phyloP scores from a whole-genome alignment of 2,888 invertebrate genomes.

The Tolmerus cingulatus region DNA sequence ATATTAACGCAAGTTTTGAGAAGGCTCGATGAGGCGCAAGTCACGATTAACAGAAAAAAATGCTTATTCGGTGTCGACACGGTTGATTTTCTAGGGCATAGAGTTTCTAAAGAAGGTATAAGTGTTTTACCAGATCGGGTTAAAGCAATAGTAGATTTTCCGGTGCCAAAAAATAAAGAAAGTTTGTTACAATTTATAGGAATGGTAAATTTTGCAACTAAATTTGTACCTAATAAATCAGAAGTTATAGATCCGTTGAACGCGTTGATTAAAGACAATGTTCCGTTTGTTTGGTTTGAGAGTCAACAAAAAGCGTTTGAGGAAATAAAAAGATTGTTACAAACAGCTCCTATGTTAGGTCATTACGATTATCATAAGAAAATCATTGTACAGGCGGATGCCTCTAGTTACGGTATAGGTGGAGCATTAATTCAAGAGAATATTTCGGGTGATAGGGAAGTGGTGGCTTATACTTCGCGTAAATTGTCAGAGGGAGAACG shows the following conservation, averaged over 20 bases:
- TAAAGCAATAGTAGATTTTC: neutral
- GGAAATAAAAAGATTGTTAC: neutral
- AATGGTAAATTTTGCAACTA: neutral
- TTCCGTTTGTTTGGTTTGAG: neutral
- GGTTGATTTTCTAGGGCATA: neutral
- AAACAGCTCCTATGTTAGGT: neutral
- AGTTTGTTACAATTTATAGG: neutral
- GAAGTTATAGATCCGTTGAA: neutral
- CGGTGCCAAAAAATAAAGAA: neutral
- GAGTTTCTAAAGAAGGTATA: neutral
- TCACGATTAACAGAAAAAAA: conserved; percentile 44
- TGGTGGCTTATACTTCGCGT: too few species aligned
- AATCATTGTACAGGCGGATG: neutral
- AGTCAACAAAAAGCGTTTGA: neutral
- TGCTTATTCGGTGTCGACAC: conserved; percentile 39
- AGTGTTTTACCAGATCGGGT: neutral
- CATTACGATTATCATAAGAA: neutral
- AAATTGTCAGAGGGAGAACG: too few species aligned
- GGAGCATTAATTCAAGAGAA: too few species aligned
- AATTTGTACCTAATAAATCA: neutral
- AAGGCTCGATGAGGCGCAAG: conserved; percentile 11
- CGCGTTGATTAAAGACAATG: neutral
- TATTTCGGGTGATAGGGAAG: too few species aligned
- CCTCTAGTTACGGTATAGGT: neutral
- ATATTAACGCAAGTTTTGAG: conserved; percentile 20